These are phyloP conservation scores for Ispidina lecontei DNA, from an alignment of 2,797 vertebrate species.

Conservation along the genomic window DNA sequence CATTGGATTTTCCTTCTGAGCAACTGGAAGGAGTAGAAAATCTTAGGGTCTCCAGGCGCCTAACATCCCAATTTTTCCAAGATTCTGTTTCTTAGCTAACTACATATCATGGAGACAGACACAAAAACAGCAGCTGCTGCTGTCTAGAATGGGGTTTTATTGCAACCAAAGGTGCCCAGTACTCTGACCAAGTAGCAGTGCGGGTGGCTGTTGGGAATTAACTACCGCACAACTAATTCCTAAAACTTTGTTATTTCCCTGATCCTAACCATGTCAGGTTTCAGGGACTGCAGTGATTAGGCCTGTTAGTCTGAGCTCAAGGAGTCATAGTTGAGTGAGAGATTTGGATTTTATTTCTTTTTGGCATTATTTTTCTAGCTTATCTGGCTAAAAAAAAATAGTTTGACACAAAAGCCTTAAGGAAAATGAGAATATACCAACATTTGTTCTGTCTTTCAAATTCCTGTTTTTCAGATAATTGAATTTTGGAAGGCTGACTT, in stretches of 20 bases:
- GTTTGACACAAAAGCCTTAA: not conserved
- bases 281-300: not conserved
- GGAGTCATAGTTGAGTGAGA: not conserved
- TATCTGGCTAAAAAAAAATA: not conserved
- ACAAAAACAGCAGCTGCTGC: too few relatives aligned
- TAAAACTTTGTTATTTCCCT: not conserved
- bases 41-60: not conserved
- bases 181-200: too few relatives aligned
- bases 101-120: not conserved
- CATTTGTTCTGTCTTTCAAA: not conserved
- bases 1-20: not conserved
- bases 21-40: not conserved
- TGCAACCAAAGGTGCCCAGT: too few relatives aligned
- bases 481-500: not conserved
- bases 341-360: not conserved
- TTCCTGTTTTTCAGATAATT: not conserved
- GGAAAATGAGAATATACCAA: not conserved
- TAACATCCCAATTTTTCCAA: not conserved
- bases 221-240: too few relatives aligned
- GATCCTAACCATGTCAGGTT: not conserved
- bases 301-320: not conserved
- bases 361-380: not conserved
- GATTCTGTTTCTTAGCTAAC: not conserved
- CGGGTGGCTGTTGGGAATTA: too few relatives aligned
- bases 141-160: too few relatives aligned